A percentile compares a stretch with the other conserved stretches of the same genome.
These are phyloP conservation scores for Zaprionus lachaisei DNA, from an alignment of 1,140 invertebrate species.

Conservation along the genomic window DNA sequence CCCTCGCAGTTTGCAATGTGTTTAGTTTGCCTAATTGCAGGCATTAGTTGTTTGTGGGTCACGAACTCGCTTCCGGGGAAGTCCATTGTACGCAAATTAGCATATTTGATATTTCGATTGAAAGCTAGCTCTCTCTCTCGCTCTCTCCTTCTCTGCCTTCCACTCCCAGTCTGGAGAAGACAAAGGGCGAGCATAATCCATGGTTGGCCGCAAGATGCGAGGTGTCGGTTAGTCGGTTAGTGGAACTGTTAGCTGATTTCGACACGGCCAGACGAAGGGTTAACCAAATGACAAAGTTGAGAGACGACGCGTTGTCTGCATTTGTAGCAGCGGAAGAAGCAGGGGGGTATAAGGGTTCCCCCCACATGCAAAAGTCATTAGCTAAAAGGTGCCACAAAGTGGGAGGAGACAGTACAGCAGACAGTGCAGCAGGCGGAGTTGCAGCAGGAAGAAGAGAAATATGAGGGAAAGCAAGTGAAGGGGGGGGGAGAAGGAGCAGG, in stretches of 20 bases:
- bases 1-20: constrained; percentile 16
- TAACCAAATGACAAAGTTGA: constrained; percentile 1
- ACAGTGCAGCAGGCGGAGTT: not conserved
- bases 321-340: constrained; percentile 1
- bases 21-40: constrained; percentile 74
- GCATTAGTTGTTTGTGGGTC: constrained; percentile 82
- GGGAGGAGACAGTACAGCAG: not conserved
- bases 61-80: constrained; percentile 60
- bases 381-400: constrained; percentile 8
- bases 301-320: constrained; percentile 56
- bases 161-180: not conserved
- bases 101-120: constrained; percentile 66
- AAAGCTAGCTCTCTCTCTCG: constrained; percentile 9
- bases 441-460: not conserved
- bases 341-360: constrained; percentile 45
- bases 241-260: constrained; percentile 37
- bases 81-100: constrained; percentile 69
- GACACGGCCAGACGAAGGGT: constrained; percentile 39
- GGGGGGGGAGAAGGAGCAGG: not conserved
- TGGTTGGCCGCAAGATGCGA: constrained; percentile 54
- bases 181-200: constrained; percentile 44
- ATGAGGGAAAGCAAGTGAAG: not conserved
- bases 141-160: not conserved
- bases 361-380: constrained; percentile 74
- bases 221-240: constrained; percentile 51